These are phyloP conservation scores for Melanotaenia parkinsoni DNA, from an alignment of 2,797 vertebrate genomes.

Conservation along the genomic window DNA sequence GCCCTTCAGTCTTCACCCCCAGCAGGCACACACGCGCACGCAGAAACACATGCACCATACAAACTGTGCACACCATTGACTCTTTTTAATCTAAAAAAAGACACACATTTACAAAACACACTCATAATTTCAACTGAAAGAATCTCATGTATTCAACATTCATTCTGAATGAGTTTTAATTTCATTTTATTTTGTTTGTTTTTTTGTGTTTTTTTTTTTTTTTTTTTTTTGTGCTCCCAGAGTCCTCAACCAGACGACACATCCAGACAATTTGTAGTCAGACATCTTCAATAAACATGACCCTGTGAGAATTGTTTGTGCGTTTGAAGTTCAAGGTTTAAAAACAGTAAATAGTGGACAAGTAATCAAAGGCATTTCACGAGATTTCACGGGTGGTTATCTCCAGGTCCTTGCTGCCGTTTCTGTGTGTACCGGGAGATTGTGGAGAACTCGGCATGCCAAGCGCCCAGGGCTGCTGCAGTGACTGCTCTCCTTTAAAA, in stretches of 20 bases:
- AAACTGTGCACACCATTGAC: constrained; percentile 54
- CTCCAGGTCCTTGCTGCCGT: constrained; percentile 78
- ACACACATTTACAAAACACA: constrained; percentile 47
- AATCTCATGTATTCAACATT: constrained; percentile 52
- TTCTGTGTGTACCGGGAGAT: constrained; percentile 78
- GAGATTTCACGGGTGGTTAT: constrained; percentile 85
- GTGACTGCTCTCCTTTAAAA: constrained; percentile 79
- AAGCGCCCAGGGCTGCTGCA: constrained; percentile 81
- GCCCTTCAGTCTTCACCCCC: constrained; percentile 78
- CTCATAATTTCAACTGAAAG: constrained; percentile 54
- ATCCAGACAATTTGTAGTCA: constrained; percentile 57
- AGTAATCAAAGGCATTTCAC: constrained; percentile 84
- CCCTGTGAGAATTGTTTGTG: constrained; percentile 70
- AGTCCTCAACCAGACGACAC: constrained; percentile 41
- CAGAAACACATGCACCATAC: constrained; percentile 31
- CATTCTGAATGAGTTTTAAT: constrained; percentile 61
- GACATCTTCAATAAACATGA: constrained; percentile 63
- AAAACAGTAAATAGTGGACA: constrained; percentile 82
- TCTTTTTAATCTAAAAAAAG: constrained; percentile 52
- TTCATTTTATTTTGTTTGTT: constrained; percentile 41
- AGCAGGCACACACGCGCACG: constrained; percentile 58
- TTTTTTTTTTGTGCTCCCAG: constrained; percentile 26
- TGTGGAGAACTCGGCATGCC: constrained; percentile 77
- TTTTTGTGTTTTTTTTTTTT: constrained; percentile 12
- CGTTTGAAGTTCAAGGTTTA: constrained; percentile 77